Evolutionary conservation across 1,140 invertebrate species (phyloP), one percentile per base, ranked within the genome.

Genomic region (Cydia strobilella): DNA sequence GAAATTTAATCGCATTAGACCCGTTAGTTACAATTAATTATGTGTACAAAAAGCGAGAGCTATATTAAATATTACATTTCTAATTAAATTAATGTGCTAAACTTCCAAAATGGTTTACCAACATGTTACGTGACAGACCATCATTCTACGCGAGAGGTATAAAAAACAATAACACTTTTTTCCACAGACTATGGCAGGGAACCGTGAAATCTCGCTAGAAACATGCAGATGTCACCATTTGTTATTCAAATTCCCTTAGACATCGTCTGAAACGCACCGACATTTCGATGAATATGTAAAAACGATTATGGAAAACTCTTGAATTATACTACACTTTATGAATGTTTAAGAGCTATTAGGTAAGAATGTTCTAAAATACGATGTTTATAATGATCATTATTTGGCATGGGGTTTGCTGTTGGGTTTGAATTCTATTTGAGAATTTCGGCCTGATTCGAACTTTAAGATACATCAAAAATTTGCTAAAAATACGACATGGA

Each of bases 281-380:
- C 88, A 87, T 87, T 81, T 77, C 80, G 82, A 90, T 91, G 90
- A 92, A 91, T 92, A 92, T 92, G 89, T 92, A 92, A 90, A 87
- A 90, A 91, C 86, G 84, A 89, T 91, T 89, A 91, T 89, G 88
- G 86, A 90, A 89, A 89, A 86, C 84, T 87, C 87, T 84, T 84
- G 84, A 86, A 85, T 88, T 84, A 86, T 81, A 83, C 82, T 81
- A 79, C 76, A 75, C 45, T 81, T 73, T 74, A 75, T 80, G 63
- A 76, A 72, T 76, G 42, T 74, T 72, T 71, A 54, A 73, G 66
- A 73, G n/a, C 65, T 69, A 69, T 69, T 69, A 69, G 27, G 65
- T 59, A 59, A 23, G 54, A 59, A 59, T 23, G 20, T 59, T 59
- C 54, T 59, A 59, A 18, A 51, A 18, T 51, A 18, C 48, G n/a